phyloP scores from a whole-genome alignment of 2,797 vertebrate genomes.

The Orestias chungarensis region DNA sequence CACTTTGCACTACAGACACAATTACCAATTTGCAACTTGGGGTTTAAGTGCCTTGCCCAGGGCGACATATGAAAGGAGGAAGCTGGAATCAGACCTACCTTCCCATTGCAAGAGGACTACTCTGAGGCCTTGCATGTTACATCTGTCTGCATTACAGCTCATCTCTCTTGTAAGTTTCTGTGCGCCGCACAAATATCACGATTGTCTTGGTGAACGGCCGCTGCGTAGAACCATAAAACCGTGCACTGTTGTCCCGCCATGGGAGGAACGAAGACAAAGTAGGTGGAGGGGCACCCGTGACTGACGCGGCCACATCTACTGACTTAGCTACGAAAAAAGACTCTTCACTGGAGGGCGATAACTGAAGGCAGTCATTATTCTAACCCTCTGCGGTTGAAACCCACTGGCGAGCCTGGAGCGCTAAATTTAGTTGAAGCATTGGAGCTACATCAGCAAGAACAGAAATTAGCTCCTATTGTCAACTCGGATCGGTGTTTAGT shows the following conservation, averaged over 20 bases:
- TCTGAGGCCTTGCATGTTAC: too few relatives aligned
- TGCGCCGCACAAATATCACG: constrained; percentile 32
- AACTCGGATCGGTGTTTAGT: background rate
- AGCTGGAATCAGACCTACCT: background rate
- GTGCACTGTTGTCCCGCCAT: constrained; percentile 47
- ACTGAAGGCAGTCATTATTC: constrained; percentile 61
- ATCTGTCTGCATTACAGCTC: constrained; percentile 19
- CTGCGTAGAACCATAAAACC: constrained; percentile 44
- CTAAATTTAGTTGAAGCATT: constrained; percentile 55
- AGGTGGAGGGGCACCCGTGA: constrained; percentile 34
- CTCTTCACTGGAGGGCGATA: constrained; percentile 43
- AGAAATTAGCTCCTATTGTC: constrained; percentile 17
- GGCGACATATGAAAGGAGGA: too few relatives aligned
- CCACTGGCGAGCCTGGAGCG: constrained; percentile 51
- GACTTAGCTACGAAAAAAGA: constrained; percentile 33
- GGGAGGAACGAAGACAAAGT: constrained; percentile 47
- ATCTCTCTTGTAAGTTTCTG: constrained; percentile 25
- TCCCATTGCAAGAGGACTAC: too few relatives aligned
- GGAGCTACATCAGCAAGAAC: constrained; percentile 25
- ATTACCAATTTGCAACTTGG: background rate
- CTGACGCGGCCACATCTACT: constrained; percentile 40
- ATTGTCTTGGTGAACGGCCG: constrained; percentile 48
- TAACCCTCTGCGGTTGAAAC: constrained; percentile 49
- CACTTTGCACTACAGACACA: background rate
- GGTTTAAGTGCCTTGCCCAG: background rate